Base-by-base conservation (phyloP, 2,888 invertebrate species). In the Reticulitermes lucifugus region DNA sequence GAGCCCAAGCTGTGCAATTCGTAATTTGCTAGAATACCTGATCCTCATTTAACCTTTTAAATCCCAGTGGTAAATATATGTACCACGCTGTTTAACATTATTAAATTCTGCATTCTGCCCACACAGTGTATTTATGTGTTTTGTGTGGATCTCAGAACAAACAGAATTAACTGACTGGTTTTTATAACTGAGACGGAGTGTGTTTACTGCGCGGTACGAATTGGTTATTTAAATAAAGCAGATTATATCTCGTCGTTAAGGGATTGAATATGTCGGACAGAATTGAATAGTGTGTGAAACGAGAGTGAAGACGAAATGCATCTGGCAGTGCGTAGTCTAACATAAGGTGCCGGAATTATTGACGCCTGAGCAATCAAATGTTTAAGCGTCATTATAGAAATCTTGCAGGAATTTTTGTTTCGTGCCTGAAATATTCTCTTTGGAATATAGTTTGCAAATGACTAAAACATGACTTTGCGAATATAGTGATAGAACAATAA, bases 401-500 rank as follows among this genome's bases (percentile, higher is more conserved):
- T 65, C n/a, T 35, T 65, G 25, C 1, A 21, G 10, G 41, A 12
- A 73, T 18, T 73, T 73, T 73, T 73, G 73, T 41, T 25, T 77
- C 77, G 10, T 77, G 73, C 21, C 25, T 41, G 41, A 41, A 73
- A 73, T 35, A 22, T 73, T 73, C 29, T 35, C 35, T 41, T 29
- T 41, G 73, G 35, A 35, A 18, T 73, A 41, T 21, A 73, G 18
- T 41, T 41, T 77, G 22, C 46, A 46, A 43, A 77, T 77, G 77
- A 77, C n/a, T n/a, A n/a, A 5, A 46, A 43, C 22, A 51, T 77
- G 77, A 77, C 46, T 77, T 77, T 46, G 77, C 77, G 77, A 77
- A 46, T 43, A 51, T n/a, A 22, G 12, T n/a, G 77, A 21, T 77
- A 46, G 77, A 77, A 77, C 77, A 77, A 77, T 46, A 46, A 46